Conservation (phyloP, 1,140 invertebrate species). For the Halictus rubicundus region DNA sequence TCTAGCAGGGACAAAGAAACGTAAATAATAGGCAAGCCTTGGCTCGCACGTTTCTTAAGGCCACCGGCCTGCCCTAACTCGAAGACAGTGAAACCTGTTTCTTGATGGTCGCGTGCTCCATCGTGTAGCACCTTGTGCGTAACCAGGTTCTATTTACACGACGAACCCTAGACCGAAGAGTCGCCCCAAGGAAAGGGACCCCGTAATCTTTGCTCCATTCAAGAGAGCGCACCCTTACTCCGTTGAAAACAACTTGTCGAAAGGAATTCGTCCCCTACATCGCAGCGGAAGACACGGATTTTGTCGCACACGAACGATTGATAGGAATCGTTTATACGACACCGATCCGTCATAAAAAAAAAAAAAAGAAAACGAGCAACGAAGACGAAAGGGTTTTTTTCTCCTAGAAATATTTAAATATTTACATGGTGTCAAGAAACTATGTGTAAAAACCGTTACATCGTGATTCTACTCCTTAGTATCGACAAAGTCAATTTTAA, state of each 20-base stretch:
- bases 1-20: slow-evolving; percentile 5
- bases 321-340: slow-evolving; percentile 28
- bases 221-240: slow-evolving; percentile 35
- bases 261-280: slow-evolving; percentile 11
- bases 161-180: slow-evolving; percentile 41
- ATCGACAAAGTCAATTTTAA: too few species aligned
- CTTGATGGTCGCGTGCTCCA: slow-evolving; percentile 43
- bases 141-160: slow-evolving; percentile 51
- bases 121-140: slow-evolving; percentile 56
- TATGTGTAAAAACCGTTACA: too few species aligned
- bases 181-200: slow-evolving; percentile 35
- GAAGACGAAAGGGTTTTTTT: too few species aligned
- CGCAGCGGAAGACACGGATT: slow-evolving; percentile 40
- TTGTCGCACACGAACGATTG: slow-evolving; percentile 27
- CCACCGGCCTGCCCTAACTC: background rate
- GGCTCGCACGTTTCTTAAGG: slow-evolving; percentile 5
- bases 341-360: background rate
- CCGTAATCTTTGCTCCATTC: slow-evolving; percentile 59
- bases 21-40: slow-evolving; percentile 13
- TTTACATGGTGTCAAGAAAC: too few species aligned
- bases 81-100: slow-evolving; percentile 58
- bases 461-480: too few species aligned
- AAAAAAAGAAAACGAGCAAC: too few species aligned
- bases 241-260: slow-evolving; percentile 29
- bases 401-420: too few species aligned